phyloP scores from a whole-genome alignment of 2,113 vertebrate genomes.

The Ophthalmotilapia sp. region DNA sequence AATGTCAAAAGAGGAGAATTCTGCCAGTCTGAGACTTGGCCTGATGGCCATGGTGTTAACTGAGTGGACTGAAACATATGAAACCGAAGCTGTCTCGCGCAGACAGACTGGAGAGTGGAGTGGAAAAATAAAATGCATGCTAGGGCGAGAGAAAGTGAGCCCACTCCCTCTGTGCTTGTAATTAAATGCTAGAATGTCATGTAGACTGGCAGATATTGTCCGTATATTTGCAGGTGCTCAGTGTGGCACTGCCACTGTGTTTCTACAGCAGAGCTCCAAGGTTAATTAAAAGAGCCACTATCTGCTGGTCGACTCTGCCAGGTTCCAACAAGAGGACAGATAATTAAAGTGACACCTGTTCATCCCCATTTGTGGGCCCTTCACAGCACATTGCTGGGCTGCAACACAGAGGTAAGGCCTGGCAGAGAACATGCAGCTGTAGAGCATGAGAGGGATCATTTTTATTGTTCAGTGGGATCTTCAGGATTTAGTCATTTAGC shows the following conservation, averaged over 20 bases:
- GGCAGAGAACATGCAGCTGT: slow-evolving; percentile 20
- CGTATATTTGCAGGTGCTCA: slow-evolving; percentile 25
- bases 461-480: slow-evolving; percentile 37
- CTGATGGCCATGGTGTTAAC: not conserved
- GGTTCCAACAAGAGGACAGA: slow-evolving; percentile 24
- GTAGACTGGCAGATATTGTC: slow-evolving; percentile 36
- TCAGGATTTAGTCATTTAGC: slow-evolving; percentile 11
- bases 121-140: not conserved
- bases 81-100: not conserved
- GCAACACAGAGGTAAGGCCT: not conserved
- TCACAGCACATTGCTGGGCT: not conserved
- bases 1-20: slow-evolving; percentile 28
- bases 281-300: slow-evolving; percentile 64
- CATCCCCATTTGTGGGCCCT: slow-evolving; percentile 43
- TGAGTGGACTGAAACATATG: not conserved
- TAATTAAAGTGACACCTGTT: slow-evolving; percentile 73
- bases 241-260: slow-evolving; percentile 24
- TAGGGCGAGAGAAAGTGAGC: not conserved
- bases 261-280: slow-evolving; percentile 39
- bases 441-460: slow-evolving; percentile 11
- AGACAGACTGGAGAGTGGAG: not conserved
- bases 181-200: slow-evolving; percentile 58
- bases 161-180: slow-evolving; percentile 25
- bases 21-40: not conserved
- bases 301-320: slow-evolving; percentile 1